Evolutionary conservation across 2,888 invertebrate species (phyloP).

Genomic region (Pachycephus smyrnensis): DNA sequence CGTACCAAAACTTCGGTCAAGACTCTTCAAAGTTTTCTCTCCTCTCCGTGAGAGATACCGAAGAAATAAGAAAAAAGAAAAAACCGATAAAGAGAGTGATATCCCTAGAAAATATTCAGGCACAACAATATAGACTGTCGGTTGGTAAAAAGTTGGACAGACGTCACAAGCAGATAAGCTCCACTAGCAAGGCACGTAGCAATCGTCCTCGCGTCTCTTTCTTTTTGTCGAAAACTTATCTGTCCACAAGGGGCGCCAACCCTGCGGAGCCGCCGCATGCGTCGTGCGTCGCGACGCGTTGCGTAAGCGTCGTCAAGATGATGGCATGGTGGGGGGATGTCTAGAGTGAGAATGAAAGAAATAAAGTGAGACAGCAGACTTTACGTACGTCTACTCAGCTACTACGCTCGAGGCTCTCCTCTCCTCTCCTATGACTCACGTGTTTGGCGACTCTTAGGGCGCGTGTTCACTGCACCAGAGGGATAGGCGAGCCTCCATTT

Average conservation of each 20-base stretch:
- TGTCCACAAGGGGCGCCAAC: neutral
- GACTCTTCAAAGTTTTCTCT: neutral
- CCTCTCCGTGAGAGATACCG: neutral
- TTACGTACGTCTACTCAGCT: neutral
- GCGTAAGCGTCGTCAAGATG: neutral
- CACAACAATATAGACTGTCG: neutral
- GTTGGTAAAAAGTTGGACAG: neutral
- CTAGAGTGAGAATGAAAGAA: conserved; percentile 11
- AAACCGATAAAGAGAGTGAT: conserved; percentile 17
- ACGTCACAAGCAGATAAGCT: neutral
- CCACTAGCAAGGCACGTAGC: neutral
- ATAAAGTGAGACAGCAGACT: conserved; percentile 9
- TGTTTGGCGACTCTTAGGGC: neutral
- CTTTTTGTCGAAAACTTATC: neutral
- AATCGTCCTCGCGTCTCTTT: neutral
- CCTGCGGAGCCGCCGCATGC: neutral
- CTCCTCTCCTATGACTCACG: neutral
- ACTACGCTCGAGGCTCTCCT: neutral
- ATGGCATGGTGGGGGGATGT: neutral
- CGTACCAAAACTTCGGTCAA: neutral
- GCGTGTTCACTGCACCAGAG: neutral
- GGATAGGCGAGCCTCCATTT: neutral
- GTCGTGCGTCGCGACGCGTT: neutral
- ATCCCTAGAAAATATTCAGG: conserved; percentile 12
- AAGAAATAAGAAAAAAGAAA: conserved; percentile 14